These are phyloP conservation scores for Bacillus rossius DNA, from an alignment of 1,140 invertebrate genomes.

Conservation along the genomic window DNA sequence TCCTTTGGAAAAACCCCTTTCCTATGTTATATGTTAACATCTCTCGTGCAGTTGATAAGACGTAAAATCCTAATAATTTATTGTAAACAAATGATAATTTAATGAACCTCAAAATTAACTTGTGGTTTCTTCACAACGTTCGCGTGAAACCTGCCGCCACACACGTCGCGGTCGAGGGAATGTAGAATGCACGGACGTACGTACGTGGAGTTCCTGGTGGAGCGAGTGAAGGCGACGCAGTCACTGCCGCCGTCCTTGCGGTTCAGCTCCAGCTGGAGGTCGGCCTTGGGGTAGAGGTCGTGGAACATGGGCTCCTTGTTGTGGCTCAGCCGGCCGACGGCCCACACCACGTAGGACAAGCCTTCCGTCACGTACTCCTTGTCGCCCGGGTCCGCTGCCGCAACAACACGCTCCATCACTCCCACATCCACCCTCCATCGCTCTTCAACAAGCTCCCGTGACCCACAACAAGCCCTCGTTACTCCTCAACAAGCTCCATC, in stretches of 20 bases:
- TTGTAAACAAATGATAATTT: too few species aligned
- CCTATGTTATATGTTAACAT: too few species aligned
- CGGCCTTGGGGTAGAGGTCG: conserved; percentile 66
- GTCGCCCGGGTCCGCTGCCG: conserved; percentile 69
- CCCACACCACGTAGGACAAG: conserved; percentile 72
- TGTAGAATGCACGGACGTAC: too few species aligned
- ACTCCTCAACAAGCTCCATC: too few species aligned
- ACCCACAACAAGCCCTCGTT: too few species aligned
- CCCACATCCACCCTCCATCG: not conserved
- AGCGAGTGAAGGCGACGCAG: conserved; percentile 62
- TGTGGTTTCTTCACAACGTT: too few species aligned
- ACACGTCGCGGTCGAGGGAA: too few species aligned
- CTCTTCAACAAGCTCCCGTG: not conserved
- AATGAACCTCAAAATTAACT: too few species aligned
- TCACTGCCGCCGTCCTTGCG: conserved; percentile 55
- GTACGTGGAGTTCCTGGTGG: not conserved
- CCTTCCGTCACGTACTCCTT: conserved; percentile 63
- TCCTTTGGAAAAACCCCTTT: too few species aligned
- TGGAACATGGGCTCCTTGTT: conserved; percentile 81
- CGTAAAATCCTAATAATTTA: too few species aligned
- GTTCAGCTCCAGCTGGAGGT: conserved; percentile 60
- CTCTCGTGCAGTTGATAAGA: too few species aligned
- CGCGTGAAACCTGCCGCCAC: too few species aligned
- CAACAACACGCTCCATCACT: not conserved
- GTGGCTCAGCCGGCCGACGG: conserved; percentile 71